Evolutionary conservation across 2,888 invertebrate genomes (phyloP).

Genomic region (Polymixis flavicincta): DNA sequence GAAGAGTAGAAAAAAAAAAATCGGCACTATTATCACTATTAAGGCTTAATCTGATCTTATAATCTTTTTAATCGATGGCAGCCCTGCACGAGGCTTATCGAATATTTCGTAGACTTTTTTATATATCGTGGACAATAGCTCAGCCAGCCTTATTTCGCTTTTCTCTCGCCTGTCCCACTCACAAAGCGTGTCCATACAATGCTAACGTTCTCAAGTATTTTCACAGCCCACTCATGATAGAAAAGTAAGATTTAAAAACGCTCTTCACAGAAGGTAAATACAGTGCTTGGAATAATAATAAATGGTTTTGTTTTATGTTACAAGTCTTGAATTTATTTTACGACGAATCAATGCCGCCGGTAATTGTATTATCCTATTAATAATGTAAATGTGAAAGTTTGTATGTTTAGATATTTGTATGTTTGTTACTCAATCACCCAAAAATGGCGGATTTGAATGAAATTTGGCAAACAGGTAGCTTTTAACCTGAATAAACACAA

Average conservation of each 20-base stretch:
- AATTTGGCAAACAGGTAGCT: no score
- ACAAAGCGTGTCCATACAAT: constrained; percentile 74
- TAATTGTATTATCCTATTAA: no score
- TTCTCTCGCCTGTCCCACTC: constrained; percentile 69
- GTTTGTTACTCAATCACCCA: no score
- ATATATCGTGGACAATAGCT: constrained; percentile 70
- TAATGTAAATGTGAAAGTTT: no score
- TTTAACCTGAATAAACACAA: no score
- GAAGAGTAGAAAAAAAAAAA: no score
- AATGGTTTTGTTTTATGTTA: constrained; percentile 14
- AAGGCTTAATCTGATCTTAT: background rate
- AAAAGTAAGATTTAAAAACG: constrained; percentile 54
- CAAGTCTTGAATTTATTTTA: background rate
- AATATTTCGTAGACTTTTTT: constrained; percentile 70
- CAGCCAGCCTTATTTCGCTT: constrained; percentile 63
- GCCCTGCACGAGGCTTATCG: constrained; percentile 66
- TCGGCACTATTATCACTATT: no score
- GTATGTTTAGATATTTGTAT: no score
- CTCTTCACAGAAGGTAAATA: constrained; percentile 35
- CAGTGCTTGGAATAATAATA: constrained; percentile 11
- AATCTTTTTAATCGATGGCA: constrained; percentile 24
- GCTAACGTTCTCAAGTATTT: constrained; percentile 73
- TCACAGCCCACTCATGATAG: constrained; percentile 59
- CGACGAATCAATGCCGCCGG: no score
- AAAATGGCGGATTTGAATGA: no score